phyloP scores from a whole-genome alignment of 92 coral and sea anemone species.

The Scolanthus callimorphus region DNA sequence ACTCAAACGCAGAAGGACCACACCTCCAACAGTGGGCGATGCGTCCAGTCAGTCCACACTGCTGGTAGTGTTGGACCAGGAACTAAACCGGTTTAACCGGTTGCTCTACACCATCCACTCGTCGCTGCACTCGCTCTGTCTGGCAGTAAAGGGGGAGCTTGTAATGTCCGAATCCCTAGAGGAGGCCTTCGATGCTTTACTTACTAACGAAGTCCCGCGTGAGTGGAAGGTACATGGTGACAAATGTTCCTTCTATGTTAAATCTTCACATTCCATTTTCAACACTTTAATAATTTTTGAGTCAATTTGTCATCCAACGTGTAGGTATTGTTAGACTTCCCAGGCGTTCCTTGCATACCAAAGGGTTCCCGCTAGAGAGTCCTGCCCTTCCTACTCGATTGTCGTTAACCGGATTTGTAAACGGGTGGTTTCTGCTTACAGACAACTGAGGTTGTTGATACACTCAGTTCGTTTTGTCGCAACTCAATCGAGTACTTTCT shows the following conservation, averaged over 20 bases:
- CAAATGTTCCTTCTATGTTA: no score
- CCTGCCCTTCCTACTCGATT: no score
- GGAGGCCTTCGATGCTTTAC: slow-evolving; percentile 79
- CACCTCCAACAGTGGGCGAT: slow-evolving; percentile 22
- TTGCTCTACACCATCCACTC: slow-evolving; percentile 61
- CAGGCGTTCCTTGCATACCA: no score
- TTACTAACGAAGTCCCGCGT: slow-evolving; percentile 73
- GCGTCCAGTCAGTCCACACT: slow-evolving; percentile 55
- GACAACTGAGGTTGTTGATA: no score
- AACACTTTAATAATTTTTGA: no score
- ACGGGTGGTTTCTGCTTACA: no score
- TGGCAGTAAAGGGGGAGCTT: slow-evolving; percentile 79
- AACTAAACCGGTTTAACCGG: slow-evolving; percentile 74
- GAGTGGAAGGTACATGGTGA: slow-evolving; percentile 82
- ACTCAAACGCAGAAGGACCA: slow-evolving; percentile 25
- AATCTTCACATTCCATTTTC: not conserved
- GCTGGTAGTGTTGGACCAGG: slow-evolving; percentile 75
- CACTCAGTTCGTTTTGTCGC: no score
- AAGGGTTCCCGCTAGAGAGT: no score
- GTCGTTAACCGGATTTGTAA: no score
- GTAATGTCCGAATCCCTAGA: slow-evolving; percentile 84
- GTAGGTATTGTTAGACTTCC: no score
- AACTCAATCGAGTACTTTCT: no score
- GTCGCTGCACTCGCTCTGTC: slow-evolving; percentile 66
- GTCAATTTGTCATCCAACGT: no score